Evolutionary conservation across 64 coral and sea anemone genomes (phyloP).

Genomic region (Catalaphyllia jardinei): DNA sequence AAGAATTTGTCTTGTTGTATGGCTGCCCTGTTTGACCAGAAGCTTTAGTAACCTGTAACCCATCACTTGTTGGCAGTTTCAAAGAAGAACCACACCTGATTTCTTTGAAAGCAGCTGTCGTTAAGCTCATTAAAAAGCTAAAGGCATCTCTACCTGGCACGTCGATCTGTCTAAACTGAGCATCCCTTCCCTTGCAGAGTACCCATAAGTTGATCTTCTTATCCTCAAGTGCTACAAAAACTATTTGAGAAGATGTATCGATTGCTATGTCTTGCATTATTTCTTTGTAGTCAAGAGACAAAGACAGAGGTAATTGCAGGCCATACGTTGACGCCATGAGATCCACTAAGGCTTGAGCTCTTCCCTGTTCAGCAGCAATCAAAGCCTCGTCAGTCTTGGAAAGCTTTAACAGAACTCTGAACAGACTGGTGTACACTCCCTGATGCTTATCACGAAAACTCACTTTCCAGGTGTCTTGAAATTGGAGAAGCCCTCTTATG

Average conservation of each 20-base stretch:
- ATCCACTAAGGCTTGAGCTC: slow-evolving; percentile 31
- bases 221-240: background rate
- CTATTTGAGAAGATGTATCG: background rate
- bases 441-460: background rate
- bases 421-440: background rate
- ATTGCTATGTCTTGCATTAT: background rate
- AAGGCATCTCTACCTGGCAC: background rate
- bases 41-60: background rate
- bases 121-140: background rate
- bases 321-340: background rate
- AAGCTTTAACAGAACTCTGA: background rate
- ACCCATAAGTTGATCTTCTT: background rate
- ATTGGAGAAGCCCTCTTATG: background rate
- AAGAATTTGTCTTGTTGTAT: background rate
- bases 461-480: slow-evolving; percentile 5
- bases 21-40: background rate
- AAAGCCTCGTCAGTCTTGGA: background rate
- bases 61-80: background rate
- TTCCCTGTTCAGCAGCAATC: slow-evolving; percentile 27
- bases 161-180: background rate
- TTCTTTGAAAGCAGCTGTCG: background rate
- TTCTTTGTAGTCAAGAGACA: background rate
- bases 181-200: background rate
- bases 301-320: background rate
- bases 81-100: background rate